These are phyloP conservation scores for Scaptodrosophila latifasciaeformis DNA, from an alignment of 2,888 invertebrate genomes.

Conservation along the genomic window DNA sequence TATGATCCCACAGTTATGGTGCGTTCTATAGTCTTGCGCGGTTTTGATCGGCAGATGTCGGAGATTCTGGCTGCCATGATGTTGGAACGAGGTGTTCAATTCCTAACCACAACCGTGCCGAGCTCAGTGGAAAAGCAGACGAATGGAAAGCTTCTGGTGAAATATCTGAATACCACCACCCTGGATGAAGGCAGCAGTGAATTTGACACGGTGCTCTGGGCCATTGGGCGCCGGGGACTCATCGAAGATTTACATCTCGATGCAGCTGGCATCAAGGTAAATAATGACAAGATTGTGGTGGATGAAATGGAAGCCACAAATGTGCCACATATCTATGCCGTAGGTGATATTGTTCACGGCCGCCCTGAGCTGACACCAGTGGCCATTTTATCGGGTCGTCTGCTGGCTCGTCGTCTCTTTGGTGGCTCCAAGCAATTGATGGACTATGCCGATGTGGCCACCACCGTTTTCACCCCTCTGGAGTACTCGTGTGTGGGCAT, in stretches of 20 bases:
- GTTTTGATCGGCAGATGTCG: slow-evolving; percentile 95
- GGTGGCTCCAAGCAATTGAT: slow-evolving; percentile 78
- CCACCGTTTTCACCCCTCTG: slow-evolving; percentile 95
- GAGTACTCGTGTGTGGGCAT: slow-evolving; percentile 96
- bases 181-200: slow-evolving; percentile 77
- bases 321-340: slow-evolving; percentile 90
- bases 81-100: slow-evolving; percentile 84
- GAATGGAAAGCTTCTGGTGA: slow-evolving; percentile 81
- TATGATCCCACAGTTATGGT: slow-evolving; percentile 90
- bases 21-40: slow-evolving; percentile 88
- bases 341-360: slow-evolving; percentile 92
- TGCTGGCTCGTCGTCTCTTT: slow-evolving; percentile 86
- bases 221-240: slow-evolving; percentile 86
- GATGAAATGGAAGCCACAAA: slow-evolving; percentile 86
- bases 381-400: slow-evolving; percentile 90
- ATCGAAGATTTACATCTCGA: slow-evolving; percentile 83
- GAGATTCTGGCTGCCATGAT: slow-evolving; percentile 84
- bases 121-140: slow-evolving; percentile 81
- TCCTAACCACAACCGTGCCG: slow-evolving; percentile 83
- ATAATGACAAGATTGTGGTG: slow-evolving; percentile 83
- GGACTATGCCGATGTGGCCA: slow-evolving; percentile 92
- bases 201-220: slow-evolving; percentile 90
- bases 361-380: slow-evolving; percentile 95
- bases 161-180: slow-evolving; percentile 77
- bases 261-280: slow-evolving; percentile 82